Conservation (phyloP, 2,113 vertebrate species). For the Ceratotherium simum region DNA sequence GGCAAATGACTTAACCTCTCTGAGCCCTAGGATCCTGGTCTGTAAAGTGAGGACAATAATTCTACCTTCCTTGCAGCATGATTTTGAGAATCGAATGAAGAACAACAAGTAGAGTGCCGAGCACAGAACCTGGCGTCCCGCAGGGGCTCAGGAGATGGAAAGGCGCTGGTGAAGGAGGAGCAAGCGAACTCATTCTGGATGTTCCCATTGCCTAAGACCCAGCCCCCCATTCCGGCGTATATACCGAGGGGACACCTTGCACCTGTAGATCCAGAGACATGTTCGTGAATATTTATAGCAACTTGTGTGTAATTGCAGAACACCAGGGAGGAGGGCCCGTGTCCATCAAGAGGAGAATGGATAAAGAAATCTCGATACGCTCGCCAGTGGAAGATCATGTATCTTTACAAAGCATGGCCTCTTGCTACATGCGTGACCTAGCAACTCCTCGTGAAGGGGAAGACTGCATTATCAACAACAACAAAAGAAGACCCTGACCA, state of each 20-base stretch:
- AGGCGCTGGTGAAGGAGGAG: rapidly evolving
- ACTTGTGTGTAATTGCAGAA: background rate
- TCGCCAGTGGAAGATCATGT: rapidly evolving
- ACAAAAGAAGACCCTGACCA: background rate
- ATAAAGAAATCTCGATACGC: rapidly evolving
- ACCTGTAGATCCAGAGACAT: background rate
- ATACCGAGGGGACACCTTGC: background rate
- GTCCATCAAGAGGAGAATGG: rapidly evolving
- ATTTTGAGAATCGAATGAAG: background rate
- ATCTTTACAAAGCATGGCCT: rapidly evolving
- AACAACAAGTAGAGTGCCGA: rapidly evolving
- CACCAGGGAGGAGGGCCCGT: background rate
- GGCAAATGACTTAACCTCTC: background rate
- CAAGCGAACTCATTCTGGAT: no score
- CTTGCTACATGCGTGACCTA: rapidly evolving
- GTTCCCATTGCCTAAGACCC: background rate
- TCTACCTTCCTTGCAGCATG: rapidly evolving
- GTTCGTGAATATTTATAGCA: rapidly evolving
- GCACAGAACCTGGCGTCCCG: rapidly evolving
- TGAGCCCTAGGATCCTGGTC: background rate
- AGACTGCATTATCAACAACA: background rate
- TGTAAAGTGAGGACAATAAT: background rate
- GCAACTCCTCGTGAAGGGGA: background rate
- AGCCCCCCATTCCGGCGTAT: rapidly evolving
- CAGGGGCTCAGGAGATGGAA: no score